Base-by-base conservation (phyloP, 2,797 vertebrate genomes). In the Epinephelus malabaricus region DNA sequence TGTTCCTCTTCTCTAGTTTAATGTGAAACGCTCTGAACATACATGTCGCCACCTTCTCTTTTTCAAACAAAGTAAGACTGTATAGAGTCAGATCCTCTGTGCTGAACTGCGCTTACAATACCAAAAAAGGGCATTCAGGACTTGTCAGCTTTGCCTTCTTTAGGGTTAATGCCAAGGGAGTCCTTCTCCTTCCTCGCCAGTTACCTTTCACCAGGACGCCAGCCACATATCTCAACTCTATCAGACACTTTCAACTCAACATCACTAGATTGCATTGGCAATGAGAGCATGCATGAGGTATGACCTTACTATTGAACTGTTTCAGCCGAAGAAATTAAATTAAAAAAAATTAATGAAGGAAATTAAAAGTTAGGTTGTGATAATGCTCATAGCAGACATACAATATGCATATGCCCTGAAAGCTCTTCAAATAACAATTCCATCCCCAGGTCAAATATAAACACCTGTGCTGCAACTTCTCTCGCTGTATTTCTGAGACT, bases 131-230 rank as follows among this genome's bases (percentile, higher is more conserved):
- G 74, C 70, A 21, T 79, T 79, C 63, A 64, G 87, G 87, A 92
- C 86, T 66, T 53, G 74, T 81, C 86, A 87, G 86, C 83, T 84
- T 84, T 86, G 82, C 86, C 89, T 89, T 92, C 85, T 84, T 81
- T 25, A 59, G 84, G 88, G 85, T 68, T 79, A 60, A 88, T 51
- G 68, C 70, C 76, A 74, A 75, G 82, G 80, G 85, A 78, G 87
- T 73, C 84, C 77, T 54, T 78, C 82, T 78, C 64, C 75, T 83
- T 74, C 69, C 68, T 59, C 21, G 54, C 27, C 56, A 30, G 70
- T 67, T 46, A 69, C 77, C 60, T 72, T 63, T 81, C 78, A 83
- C 56, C 69, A 77, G 84, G 78, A 84, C 15, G 19, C 56, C 80
- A 15, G 75, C 77, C 73, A 63, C 86, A 10, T 53, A 61, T 76